phyloP scores from a whole-genome alignment of 1,140 invertebrate species.

The Hycleus phaleratus region DNA sequence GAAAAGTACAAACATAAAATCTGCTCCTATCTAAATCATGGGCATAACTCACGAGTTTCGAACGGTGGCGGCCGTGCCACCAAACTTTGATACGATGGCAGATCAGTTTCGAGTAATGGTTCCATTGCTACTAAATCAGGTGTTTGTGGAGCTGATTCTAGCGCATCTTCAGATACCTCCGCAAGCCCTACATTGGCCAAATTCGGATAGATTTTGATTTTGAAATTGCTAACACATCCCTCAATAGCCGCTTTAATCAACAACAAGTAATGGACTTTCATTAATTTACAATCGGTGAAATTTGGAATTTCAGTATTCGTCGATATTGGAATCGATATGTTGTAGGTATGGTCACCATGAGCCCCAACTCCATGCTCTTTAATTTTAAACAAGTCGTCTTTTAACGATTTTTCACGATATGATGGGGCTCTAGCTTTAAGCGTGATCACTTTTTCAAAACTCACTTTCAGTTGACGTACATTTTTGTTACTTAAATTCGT shows the following conservation, averaged over 20 bases:
- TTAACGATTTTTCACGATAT: neutral
- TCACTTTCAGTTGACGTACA: conserved; percentile 5
- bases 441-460: neutral
- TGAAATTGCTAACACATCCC: too few species aligned
- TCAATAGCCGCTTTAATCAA: neutral
- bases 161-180: too few species aligned
- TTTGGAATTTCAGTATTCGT: conserved; percentile 1
- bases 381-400: neutral
- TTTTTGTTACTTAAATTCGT: conserved; percentile 14
- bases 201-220: too few species aligned
- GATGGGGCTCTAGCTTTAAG: neutral
- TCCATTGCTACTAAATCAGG: too few species aligned
- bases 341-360: conserved; percentile 11
- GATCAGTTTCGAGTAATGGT: too few species aligned
- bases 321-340: conserved; percentile 7
- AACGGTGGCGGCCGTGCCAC: too few species aligned
- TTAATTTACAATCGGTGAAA: conserved; percentile 8
- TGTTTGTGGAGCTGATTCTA: too few species aligned
- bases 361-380: conserved; percentile 13
- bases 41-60: too few species aligned
- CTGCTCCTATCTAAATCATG: too few species aligned
- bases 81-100: too few species aligned
- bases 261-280: conserved; percentile 7
- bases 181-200: too few species aligned
- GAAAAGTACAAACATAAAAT: too few species aligned